Evolutionary conservation across 2,888 invertebrate genomes (phyloP), one percentile per base, ranked within the genome.

Genomic region (Lochmaea capreae): DNA sequence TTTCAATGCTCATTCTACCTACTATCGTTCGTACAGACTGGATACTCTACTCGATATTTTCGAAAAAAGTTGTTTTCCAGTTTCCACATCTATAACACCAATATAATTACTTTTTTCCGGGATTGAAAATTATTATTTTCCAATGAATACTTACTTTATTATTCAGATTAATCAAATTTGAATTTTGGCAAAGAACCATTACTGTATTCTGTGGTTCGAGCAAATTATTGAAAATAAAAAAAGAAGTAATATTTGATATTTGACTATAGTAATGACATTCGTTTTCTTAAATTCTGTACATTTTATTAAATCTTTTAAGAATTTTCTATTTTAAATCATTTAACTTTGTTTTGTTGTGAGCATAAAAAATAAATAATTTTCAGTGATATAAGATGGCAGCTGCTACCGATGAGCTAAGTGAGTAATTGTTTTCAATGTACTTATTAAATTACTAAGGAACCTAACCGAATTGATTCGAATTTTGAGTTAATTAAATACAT

Each of bases 371-470:
- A 54, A 10, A 54, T 18, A 54, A 54, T 16, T 65, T 58, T 43
- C 10, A 67, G 10, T 52, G 3, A 43, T 18, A 62, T 39, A 68
- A 26, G 57, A 76, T 76, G 76, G 68, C 76, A 54, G 71, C 52
- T 52, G 68, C 73, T 11, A 69, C 74, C 22, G 76, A 76, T 63
- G 76, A 76, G 66, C 52, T 76, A 57, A 71, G 76, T 76, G 73
- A 72, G 75, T 71, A 49, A 18, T 42, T n/a, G 9, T 14, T 43
- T 16, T 54, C 10, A 8, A 16, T 16, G 9, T 54, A n/a, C n/a
- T n/a, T n/a, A 54, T n/a, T 16, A 18, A 54, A 54, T 18, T 46
- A 46, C 43, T 2, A 43, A 11, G 3, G 12, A 46, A 3, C 12
- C 49, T 69, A 33, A 33, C 2, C 33, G 65, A 58, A 73, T 65